Conservation (phyloP, 1,140 invertebrate genomes). For the Aphaenogaster ashmeadi region DNA sequence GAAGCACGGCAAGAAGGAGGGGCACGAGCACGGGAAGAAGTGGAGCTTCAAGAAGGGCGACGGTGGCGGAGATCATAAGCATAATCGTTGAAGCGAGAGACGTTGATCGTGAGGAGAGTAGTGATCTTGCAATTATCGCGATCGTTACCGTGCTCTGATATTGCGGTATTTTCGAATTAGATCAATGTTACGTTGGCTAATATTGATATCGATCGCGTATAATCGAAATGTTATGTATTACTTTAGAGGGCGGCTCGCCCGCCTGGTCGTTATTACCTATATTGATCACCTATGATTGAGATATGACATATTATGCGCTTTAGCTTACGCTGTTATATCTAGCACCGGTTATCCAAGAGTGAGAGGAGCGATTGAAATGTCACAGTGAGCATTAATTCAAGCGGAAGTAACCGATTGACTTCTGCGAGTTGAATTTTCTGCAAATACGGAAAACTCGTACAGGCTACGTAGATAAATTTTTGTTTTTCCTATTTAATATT, state of each 20-base stretch:
- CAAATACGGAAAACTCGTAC: neutral
- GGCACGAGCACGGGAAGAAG: conserved; percentile 88
- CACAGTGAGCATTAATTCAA: neutral
- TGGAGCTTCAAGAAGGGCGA: conserved; percentile 88
- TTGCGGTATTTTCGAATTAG: neutral
- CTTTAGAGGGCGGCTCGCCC: neutral
- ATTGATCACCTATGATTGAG: conserved; percentile 33
- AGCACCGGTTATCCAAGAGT: neutral
- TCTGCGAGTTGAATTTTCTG: neutral
- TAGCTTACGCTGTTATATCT: conserved; percentile 19
- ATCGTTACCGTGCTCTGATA: neutral
- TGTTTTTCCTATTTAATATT: neutral
- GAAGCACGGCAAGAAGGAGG: conserved; percentile 86
- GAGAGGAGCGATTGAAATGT: conserved; percentile 32
- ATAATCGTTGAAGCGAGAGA: conserved; percentile 18
- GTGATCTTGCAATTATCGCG: conserved; percentile 5
- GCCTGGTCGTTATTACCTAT: neutral
- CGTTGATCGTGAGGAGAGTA: neutral
- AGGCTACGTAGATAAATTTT: conserved; percentile 15
- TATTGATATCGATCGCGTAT: conserved; percentile 1
- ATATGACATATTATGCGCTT: conserved; percentile 9
- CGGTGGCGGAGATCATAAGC: conserved; percentile 61
- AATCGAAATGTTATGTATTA: conserved; percentile 34
- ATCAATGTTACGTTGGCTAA: neutral
- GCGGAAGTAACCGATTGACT: conserved; percentile 25